Evolutionary conservation across 2,113 vertebrate genomes (phyloP).

Genomic region (Formicarius rufipectus): DNA sequence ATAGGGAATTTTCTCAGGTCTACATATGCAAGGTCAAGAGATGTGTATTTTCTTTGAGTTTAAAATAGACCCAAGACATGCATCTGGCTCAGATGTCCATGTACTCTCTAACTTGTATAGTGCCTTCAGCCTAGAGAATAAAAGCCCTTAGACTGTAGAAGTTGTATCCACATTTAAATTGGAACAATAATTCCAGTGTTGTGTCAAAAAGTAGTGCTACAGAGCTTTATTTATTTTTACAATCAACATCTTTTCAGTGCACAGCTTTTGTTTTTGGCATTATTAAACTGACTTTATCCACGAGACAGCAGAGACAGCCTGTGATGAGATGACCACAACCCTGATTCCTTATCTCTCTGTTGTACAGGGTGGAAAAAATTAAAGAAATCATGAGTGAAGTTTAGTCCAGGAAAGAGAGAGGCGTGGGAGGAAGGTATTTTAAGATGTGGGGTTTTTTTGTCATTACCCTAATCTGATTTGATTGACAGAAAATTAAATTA

Average conservation of each 20-base stretch:
- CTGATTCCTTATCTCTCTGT: not conserved
- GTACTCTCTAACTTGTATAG: not conserved
- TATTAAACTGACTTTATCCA: not conserved
- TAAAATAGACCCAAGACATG: not conserved
- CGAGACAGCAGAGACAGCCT: accelerated
- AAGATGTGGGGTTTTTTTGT: not conserved
- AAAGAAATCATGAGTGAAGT: not conserved
- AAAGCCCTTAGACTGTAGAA: not conserved
- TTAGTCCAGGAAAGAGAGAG: not conserved
- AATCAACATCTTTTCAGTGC: not conserved
- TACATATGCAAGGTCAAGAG: not conserved
- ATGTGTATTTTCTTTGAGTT: not conserved
- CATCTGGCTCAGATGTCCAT: not conserved
- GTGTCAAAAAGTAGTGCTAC: not conserved
- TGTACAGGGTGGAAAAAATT: not conserved
- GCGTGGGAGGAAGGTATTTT: not conserved
- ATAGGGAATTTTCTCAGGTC: not conserved
- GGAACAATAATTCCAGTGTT: not conserved
- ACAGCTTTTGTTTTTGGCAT: not conserved
- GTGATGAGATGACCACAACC: not conserved
- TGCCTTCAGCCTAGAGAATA: not conserved
- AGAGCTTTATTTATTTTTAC: not conserved
- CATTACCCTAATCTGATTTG: not conserved
- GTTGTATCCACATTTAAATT: not conserved
- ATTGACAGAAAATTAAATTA: not conserved